Evolutionary conservation across 2,797 vertebrate species (phyloP), one percentile per base, ranked within the genome.

Genomic region (Pyrocephalus nanus): DNA sequence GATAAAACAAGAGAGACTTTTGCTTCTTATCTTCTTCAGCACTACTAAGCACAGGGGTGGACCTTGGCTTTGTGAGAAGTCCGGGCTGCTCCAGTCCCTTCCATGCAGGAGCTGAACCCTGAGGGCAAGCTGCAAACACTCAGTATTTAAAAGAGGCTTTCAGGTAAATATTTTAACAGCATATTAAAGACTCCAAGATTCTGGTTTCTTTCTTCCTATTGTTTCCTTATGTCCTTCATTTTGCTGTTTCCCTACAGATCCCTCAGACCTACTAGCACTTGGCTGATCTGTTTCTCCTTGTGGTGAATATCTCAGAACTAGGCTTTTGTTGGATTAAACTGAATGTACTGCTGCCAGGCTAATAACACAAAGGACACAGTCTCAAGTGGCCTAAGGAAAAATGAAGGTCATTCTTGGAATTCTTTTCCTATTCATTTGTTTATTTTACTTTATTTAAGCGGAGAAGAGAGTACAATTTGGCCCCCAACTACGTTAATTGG

Each of bases 1-100:
- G 71, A 95, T 61, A 86, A 88, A 95, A 61, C 30, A 85, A 85
- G 26, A 72, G 54, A 76, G 42, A 47, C 16, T 83, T 92, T 96
- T 79, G 69, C 75, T 92, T 82, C 90, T 81, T 92, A 94, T 95
- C 95, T 94, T 95, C 93, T 87, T 91, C 92, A 89, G 57, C 54
- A 60, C 55, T 93, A 72, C 57, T 92, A 92, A 87, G 40, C 60
- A 57, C 11, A 3, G 38, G 53, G 69, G 53, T 66, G 66, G 38
- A 92, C 79, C 32, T 25, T 7, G 12, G 83, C 54, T 65, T 64
- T 0, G 0, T 29, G 73, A 88, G 72, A 74, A 87, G 43, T 91
- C 40, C 8, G 0, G 3, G 62, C 79, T 92, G 50, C 50, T 89
- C 66, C 65, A 58, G 74, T 61, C 30, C 65, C 58, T 92, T 89